A percentile compares a stretch with the other conserved stretches of the same genome.
Evolutionary conservation across 2,113 vertebrate species (phyloP).

Genomic region (Sceloporus tristichus): DNA sequence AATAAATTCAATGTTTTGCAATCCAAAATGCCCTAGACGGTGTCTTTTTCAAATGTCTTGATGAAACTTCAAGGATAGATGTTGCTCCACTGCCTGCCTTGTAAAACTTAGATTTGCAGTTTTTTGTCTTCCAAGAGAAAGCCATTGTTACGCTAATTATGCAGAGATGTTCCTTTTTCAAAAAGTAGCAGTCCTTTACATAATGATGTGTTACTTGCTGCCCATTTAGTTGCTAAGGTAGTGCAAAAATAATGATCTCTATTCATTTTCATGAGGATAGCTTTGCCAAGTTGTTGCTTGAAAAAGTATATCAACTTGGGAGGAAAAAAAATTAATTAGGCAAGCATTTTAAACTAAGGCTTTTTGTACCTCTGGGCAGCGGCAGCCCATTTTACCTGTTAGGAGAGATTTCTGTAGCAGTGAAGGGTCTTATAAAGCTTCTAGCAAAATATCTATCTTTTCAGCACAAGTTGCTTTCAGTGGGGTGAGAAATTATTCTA

Average conservation of each 20-base stretch:
- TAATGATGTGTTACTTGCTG: conserved; percentile 38
- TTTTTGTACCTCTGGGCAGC: too few species aligned
- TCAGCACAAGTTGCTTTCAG: too few species aligned
- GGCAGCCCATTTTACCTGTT: too few species aligned
- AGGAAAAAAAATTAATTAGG: conserved; percentile 1
- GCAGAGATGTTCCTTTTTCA: background rate
- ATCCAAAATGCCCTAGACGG: conserved; percentile 36
- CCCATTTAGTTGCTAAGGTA: background rate
- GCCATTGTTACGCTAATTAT: conserved; percentile 2
- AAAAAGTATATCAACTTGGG: conserved; percentile 50
- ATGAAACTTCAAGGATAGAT: conserved; percentile 2
- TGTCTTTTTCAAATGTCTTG: conserved; percentile 43
- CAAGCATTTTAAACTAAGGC: conserved; percentile 38
- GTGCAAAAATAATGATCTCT: background rate
- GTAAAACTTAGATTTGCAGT: conserved; percentile 7
- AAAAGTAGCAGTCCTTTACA: background rate
- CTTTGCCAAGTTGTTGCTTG: conserved; percentile 24
- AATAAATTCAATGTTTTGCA: conserved; percentile 41
- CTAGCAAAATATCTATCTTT: too few species aligned
- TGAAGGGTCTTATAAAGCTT: too few species aligned
- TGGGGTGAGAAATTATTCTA: background rate
- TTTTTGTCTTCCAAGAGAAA: conserved; percentile 30
- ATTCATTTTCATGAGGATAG: conserved; percentile 43
- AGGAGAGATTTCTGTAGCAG: too few species aligned
- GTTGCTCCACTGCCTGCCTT: background rate